Evolutionary conservation across 1,140 invertebrate genomes (phyloP), one percentile per base, ranked within the genome.

Genomic region (Penaeus japonicus): DNA sequence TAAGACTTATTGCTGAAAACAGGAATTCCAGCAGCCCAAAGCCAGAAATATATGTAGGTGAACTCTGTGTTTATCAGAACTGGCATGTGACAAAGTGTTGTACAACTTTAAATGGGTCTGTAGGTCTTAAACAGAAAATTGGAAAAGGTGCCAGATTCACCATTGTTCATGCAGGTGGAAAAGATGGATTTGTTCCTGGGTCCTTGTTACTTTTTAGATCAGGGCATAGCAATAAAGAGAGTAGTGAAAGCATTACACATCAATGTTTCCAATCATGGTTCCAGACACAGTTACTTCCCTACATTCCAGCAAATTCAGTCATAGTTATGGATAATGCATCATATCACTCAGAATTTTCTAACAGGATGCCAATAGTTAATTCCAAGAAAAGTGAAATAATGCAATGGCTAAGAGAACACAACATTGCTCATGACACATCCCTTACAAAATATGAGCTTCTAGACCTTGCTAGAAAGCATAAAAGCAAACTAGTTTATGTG

Each of bases 271-370:
- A 87, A 53, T 82, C 85, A 30, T 91, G 91, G 90, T 82, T 91
- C 35, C 59, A 32, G 47, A 84, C 87, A 47, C 87, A 89, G 70
- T 78, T 91, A 73, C 89, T 93, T 22, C 91, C 92, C n/a, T 92
- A 92, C 70, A 73, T 93, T 27, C 91, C 90, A 15, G 24, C 73
- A 17, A 91, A 91, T 39, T 89, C 85, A 22, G 90, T 92, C 47
- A 84, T 92, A 18, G 91, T 93, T 1, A 90, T 93, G 22, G 92
- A 93, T 81, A 93, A 93, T 89, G 92, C 92, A 22, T 85, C 92
- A 17, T 93, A 93, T 87, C 92, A 92, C 89, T 91, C 90, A 92
- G 59, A 91, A 91, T 84, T 62, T 89, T 39, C 91, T 92, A 78
- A 90, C 87, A 70, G 55, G 27, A 18, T 32, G 32, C 65, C 65